A percentile compares a stretch with the other conserved stretches of the same genome.
phyloP scores from a whole-genome alignment of 35 echinoderm and acorn worm genomes.

The Hemicentrotus pulcherrimus region DNA sequence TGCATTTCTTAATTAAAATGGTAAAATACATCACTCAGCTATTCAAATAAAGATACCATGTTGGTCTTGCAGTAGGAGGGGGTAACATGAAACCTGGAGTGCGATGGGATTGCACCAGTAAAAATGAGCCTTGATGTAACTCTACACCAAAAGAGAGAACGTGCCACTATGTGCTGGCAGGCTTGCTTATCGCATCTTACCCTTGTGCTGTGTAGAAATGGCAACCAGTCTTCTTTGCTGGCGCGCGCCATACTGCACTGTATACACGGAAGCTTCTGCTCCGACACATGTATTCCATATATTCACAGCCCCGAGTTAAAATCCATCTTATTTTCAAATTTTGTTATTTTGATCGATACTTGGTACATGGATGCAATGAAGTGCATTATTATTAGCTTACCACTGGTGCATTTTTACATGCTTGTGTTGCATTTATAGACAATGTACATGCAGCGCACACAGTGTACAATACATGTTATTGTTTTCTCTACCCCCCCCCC shows the following conservation, averaged over 20 bases:
- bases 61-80: background rate
- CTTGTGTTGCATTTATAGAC: background rate
- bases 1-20: constrained; percentile 20
- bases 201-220: background rate
- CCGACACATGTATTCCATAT: background rate
- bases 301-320: background rate
- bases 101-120: constrained; percentile 36
- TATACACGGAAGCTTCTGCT: background rate
- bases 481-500: too few relatives aligned
- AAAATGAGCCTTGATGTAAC: constrained; percentile 7
- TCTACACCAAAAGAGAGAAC: background rate
- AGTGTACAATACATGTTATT: too few relatives aligned
- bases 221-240: background rate
- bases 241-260: background rate
- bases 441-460: background rate
- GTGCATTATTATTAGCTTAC: background rate
- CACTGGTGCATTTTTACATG: background rate
- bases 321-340: constrained; percentile 6
- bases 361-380: background rate
- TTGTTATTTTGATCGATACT: constrained; percentile 14
- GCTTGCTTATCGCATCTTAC: constrained; percentile 14
- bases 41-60: constrained; percentile 29
- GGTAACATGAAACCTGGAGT: background rate
- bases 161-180: constrained; percentile 35
- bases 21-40: constrained; percentile 18